Evolutionary conservation across 2,797 vertebrate species (phyloP), one percentile per base, ranked within the genome.

Genomic region (Sparidentex hasta): DNA sequence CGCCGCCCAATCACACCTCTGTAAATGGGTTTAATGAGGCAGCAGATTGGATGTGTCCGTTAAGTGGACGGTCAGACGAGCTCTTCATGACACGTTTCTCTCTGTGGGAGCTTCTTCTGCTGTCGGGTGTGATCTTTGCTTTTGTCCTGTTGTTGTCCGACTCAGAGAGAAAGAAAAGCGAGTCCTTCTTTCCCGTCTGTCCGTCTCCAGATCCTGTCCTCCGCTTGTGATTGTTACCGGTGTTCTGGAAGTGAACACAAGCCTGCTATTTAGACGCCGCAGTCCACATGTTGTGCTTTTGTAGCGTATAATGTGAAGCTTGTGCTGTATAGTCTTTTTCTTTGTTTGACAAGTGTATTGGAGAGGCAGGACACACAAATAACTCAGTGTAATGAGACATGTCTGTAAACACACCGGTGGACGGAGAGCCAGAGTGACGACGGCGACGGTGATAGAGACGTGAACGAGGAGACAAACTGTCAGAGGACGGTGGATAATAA

Each of bases 321-420:
- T 56, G 23, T 78, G 55, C 69, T 67, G 69, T 65, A 25, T n/a
- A 18, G 46, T 43, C 57, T 74, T 20, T 74, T 21, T 63, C 21
- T 76, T 61, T 67, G 62, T 81, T 54, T 73, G 75, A 70, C 51
- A 68, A 57, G 78, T 13, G 62, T 44, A 17, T 83, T 63, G 48
- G 21, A 69, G 46, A 56, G 13, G 27, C 27, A 67, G 21, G n/a
- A 14, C 43, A 51, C 38, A 43, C 59, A 41, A 29, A 14, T 38
- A 64, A 54, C 61, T 81, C 74, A 63, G 71, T 61, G 5, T 71
- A 68, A 71, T 58, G 78, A 74, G 76, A 71, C 27, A 21, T 65
- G 11, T 9, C 59, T 62, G 63, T 67, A 41, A 67, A 69, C 41
- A 21, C 25, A 48, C 62, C 25, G 52, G 1, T 1, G 29, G 61